These are phyloP conservation scores for Trichogramma evanescens DNA, from an alignment of 2,888 invertebrate species.

Conservation along the genomic window DNA sequence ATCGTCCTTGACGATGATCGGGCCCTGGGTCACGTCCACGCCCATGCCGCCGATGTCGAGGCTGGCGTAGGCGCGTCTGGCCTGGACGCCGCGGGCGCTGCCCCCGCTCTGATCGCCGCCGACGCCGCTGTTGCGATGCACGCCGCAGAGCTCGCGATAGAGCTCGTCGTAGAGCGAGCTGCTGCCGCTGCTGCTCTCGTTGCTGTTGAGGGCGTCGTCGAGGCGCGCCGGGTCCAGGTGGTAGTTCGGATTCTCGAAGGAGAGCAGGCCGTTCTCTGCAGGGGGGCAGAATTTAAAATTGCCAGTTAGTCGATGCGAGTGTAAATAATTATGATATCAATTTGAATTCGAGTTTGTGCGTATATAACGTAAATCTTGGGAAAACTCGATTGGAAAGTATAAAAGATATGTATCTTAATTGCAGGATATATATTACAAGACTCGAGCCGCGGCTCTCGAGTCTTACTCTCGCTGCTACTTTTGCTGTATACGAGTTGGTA, in stretches of 20 bases:
- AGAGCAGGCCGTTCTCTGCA: constrained; percentile 82
- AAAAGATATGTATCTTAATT: too few relatives aligned
- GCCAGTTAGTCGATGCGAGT: neutral
- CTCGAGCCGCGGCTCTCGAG: too few relatives aligned
- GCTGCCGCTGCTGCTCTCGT: constrained; percentile 53
- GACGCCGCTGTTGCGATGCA: constrained; percentile 45
- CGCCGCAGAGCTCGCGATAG: constrained; percentile 56
- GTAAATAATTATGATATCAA: too few relatives aligned
- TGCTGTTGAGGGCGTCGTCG: constrained; percentile 68
- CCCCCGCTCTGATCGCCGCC: constrained; percentile 54
- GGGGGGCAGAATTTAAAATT: constrained; percentile 23
- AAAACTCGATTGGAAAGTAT: too few relatives aligned
- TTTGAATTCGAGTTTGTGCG: too few relatives aligned
- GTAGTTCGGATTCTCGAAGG: constrained; percentile 89
- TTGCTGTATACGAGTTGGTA: too few relatives aligned
- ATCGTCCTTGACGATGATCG: constrained; percentile 49
- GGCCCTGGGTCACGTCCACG: constrained; percentile 59
- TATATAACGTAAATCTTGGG: too few relatives aligned
- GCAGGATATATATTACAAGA: too few relatives aligned
- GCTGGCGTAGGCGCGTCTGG: constrained; percentile 59
- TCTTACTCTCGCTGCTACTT: too few relatives aligned
- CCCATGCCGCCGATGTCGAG: constrained; percentile 67
- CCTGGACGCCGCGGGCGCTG: constrained; percentile 40
- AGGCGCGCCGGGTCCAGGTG: constrained; percentile 71
- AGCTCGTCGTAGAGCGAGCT: constrained; percentile 64